These are phyloP conservation scores for Thalassarche chlororhynchos DNA, from an alignment of 2,113 vertebrate species.

Conservation along the genomic window DNA sequence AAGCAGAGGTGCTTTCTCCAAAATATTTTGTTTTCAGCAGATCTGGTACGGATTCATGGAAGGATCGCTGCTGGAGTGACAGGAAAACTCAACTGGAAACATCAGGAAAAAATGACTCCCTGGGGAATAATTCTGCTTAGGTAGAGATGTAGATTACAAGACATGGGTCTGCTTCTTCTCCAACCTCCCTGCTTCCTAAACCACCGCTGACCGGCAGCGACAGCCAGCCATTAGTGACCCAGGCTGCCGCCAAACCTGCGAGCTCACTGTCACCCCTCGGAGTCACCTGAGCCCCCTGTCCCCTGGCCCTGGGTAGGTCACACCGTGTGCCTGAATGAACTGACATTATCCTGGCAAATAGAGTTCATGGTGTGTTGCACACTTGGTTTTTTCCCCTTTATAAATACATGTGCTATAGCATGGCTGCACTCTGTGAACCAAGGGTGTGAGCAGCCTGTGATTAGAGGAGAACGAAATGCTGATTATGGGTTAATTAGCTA, in stretches of 20 bases:
- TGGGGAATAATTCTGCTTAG: not conserved
- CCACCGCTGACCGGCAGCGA: not conserved
- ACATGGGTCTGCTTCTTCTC: not conserved
- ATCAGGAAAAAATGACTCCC: not conserved
- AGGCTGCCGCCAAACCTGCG: not conserved
- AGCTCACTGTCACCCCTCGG: not conserved
- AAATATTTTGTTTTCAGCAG: not conserved
- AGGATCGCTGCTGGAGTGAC: not conserved
- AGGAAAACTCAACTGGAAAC: not conserved
- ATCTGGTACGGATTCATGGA: not conserved
- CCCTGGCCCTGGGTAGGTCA: conserved; percentile 28
- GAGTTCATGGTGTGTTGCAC: conserved; percentile 4
- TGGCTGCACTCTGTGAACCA: not conserved
- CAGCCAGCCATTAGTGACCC: not conserved
- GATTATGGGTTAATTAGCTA: conserved; percentile 78
- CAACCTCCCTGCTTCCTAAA: not conserved
- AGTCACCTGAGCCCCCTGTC: not conserved
- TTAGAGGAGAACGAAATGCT: conserved; percentile 60
- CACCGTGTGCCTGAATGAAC: not conserved
- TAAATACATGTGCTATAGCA: conserved; percentile 56
- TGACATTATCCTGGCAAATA: conserved; percentile 5
- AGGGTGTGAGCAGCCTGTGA: conserved; percentile 69
- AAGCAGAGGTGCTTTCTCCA: not conserved
- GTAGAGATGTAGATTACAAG: not conserved
- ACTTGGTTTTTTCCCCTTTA: not conserved